phyloP scores from a whole-genome alignment of 2,888 invertebrate species.

The Polydesmus complanatus region DNA sequence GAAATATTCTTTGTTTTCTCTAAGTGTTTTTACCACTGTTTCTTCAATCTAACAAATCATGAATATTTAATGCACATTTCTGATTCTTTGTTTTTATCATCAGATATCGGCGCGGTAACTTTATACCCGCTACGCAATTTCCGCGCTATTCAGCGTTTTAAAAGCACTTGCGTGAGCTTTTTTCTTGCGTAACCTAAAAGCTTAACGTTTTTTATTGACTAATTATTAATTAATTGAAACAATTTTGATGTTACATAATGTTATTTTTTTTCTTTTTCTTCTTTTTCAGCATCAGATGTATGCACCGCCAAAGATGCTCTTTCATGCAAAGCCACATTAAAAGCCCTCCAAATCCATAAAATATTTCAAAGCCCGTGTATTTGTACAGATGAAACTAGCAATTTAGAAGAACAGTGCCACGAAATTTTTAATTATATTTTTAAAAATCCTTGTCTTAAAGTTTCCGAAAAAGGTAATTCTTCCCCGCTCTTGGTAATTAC shows the following conservation, averaged over 20 bases:
- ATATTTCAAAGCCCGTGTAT: constrained; percentile 9
- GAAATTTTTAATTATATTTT: constrained; percentile 10
- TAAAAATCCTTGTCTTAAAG: constrained; percentile 13
- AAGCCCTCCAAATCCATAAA: constrained; percentile 2
- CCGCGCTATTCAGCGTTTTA: not conserved
- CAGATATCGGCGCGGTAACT: not conserved
- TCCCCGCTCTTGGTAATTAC: not conserved
- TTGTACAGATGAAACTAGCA: constrained; percentile 7
- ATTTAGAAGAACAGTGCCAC: constrained; percentile 7
- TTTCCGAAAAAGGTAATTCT: constrained; percentile 7
- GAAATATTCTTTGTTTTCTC: not conserved
- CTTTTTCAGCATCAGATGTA: not conserved
- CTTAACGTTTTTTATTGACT: not conserved
- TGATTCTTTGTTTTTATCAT: not conserved
- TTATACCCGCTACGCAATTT: too few relatives aligned
- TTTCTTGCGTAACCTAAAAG: not conserved
- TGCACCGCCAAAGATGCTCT: constrained; percentile 6
- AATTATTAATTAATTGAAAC: not conserved
- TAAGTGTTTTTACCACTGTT: not conserved
- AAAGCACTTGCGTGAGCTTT: not conserved
- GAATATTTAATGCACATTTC: not conserved
- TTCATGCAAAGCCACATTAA: constrained; percentile 8
- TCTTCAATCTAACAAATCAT: not conserved
- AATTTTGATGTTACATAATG: not conserved
- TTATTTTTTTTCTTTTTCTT: not conserved